Conservation (phyloP, 2,797 vertebrate species). For the Halcyon badia region DNA sequence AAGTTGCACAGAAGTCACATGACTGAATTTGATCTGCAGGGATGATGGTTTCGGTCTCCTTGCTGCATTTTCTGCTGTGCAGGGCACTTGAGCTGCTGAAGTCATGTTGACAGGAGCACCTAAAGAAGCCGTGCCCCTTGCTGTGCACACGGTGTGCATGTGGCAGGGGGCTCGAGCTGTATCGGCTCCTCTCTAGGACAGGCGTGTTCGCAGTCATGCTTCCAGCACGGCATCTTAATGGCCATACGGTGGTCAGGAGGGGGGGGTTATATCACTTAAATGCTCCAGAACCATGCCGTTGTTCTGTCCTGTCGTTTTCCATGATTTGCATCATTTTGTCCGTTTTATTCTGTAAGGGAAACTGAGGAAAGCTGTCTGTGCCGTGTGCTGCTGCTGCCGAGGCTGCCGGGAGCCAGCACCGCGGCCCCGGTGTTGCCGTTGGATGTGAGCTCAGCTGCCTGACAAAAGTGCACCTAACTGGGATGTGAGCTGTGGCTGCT, state of each 20-base stretch:
- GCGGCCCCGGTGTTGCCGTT: fast-evolving
- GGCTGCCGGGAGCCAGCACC: neutral
- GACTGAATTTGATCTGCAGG: fast-evolving
- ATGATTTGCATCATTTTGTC: neutral
- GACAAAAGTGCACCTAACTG: neutral
- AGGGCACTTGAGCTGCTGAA: neutral
- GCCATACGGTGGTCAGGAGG: neutral
- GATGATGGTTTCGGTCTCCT: neutral
- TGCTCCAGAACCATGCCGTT: neutral
- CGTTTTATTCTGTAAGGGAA: neutral
- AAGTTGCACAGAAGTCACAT: neutral
- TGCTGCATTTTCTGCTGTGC: fast-evolving
- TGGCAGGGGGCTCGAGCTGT: neutral
- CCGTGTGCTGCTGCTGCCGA: neutral
- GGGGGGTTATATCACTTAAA: no score
- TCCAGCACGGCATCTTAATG: neutral
- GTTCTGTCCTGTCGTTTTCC: neutral
- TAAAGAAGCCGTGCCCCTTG: neutral
- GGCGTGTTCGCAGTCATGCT: fast-evolving
- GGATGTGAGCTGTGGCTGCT: neutral
- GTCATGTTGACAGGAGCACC: neutral
- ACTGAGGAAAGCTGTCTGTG: neutral
- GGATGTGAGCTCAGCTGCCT: no score
- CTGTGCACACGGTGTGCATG: fast-evolving
- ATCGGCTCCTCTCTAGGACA: neutral